Evolutionary conservation across 2,888 invertebrate species (phyloP).

Genomic region (Harpagoxenus sublaevis): DNA sequence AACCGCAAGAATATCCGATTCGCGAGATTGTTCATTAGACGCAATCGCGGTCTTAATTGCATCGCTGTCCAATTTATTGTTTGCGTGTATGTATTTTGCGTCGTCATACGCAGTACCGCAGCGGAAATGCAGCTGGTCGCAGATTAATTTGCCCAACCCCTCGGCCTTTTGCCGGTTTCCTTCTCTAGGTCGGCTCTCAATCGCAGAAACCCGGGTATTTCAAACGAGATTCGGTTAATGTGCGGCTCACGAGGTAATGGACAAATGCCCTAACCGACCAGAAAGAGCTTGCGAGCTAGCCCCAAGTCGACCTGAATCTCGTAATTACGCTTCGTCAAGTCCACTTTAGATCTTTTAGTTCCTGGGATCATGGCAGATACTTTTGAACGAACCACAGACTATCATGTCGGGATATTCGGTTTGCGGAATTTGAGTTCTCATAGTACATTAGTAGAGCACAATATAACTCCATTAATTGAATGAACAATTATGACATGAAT

Average conservation of each 20-base stretch:
- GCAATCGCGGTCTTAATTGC: constrained; percentile 33
- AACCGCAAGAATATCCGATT: not conserved
- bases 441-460: not conserved
- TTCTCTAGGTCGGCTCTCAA: constrained; percentile 22
- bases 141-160: constrained; percentile 58
- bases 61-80: constrained; percentile 34
- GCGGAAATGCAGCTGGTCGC: constrained; percentile 57
- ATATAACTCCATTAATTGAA: not conserved
- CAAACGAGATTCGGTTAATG: constrained; percentile 37
- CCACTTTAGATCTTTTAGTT: constrained; percentile 22
- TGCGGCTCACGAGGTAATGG: constrained; percentile 34
- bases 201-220: constrained; percentile 19
- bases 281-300: constrained; percentile 2
- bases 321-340: constrained; percentile 33
- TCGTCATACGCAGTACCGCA: constrained; percentile 55
- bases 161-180: constrained; percentile 16
- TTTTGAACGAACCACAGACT: not conserved
- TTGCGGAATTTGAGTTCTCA: not conserved
- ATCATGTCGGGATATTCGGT: not conserved
- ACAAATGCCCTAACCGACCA: constrained; percentile 12
- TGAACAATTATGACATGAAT: not conserved
- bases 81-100: constrained; percentile 36
- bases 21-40: constrained; percentile 21
- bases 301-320: constrained; percentile 1
- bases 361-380: not conserved